Conservation (phyloP, 1,140 invertebrate genomes). For the Acyrthosiphon pisum region DNA sequence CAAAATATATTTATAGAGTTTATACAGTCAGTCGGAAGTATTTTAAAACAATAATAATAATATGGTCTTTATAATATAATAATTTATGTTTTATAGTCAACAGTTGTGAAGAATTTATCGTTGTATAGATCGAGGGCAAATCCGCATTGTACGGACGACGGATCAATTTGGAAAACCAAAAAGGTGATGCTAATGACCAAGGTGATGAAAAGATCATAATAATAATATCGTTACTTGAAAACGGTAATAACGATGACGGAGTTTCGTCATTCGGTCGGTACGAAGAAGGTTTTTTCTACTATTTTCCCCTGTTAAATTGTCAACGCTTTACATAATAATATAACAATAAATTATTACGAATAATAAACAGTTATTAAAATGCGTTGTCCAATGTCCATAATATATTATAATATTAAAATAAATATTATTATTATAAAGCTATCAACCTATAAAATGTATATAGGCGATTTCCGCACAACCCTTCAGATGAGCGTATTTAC, state of each 20-base stretch:
- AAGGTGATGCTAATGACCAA: too few species aligned
- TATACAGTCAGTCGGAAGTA: background rate
- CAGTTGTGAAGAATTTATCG: background rate
- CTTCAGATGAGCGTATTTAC: background rate
- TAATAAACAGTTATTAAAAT: background rate
- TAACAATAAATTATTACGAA: background rate
- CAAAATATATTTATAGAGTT: background rate
- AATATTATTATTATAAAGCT: background rate
- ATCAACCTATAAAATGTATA: background rate
- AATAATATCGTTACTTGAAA: too few species aligned
- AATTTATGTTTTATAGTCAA: background rate
- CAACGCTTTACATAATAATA: background rate
- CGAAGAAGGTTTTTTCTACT: background rate
- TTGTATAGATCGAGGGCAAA: too few species aligned
- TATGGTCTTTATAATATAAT: background rate
- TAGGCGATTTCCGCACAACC: background rate
- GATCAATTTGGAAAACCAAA: too few species aligned
- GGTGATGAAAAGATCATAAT: too few species aligned
- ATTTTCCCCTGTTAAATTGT: background rate
- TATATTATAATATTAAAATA: background rate
- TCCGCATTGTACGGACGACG: too few species aligned
- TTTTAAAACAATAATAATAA: background rate
- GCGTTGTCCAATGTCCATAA: accelerated
- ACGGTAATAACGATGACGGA: too few species aligned
- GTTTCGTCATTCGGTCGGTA: too few species aligned